phyloP scores from a whole-genome alignment of 2,888 invertebrate species.

The Folsomia candida region DNA sequence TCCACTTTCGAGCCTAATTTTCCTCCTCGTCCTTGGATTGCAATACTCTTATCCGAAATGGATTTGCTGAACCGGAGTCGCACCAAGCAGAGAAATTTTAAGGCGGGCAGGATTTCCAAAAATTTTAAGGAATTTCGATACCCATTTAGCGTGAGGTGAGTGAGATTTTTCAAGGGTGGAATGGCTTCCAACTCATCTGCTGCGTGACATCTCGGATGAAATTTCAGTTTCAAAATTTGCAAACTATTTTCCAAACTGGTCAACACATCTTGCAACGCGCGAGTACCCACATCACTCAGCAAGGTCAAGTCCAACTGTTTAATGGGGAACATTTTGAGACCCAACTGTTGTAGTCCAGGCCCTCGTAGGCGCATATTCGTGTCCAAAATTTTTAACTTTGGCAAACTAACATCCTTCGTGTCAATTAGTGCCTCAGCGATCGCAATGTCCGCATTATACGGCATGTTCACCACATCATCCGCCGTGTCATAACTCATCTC shows the following conservation, averaged over 20 bases:
- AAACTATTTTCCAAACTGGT: conserved; percentile 25
- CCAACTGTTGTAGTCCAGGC: conserved; percentile 26
- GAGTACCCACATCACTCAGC: conserved; percentile 37
- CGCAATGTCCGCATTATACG: conserved; percentile 36
- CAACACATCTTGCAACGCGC: conserved; percentile 27
- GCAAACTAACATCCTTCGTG: conserved; percentile 28
- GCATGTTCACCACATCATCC: conserved; percentile 43
- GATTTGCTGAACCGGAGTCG: conserved; percentile 34
- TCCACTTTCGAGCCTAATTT: conserved; percentile 19
- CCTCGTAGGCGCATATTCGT: conserved; percentile 37
- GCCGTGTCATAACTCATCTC: conserved; percentile 41
- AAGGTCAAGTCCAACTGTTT: conserved; percentile 38
- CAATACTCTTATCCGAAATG: conserved; percentile 28
- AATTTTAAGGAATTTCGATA: conserved; percentile 39
- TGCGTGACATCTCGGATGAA: conserved; percentile 36
- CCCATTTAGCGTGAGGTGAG: conserved; percentile 34
- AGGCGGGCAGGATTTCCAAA: conserved; percentile 27
- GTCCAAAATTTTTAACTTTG: conserved; percentile 32
- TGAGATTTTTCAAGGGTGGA: conserved; percentile 29
- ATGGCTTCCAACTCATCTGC: conserved; percentile 23
- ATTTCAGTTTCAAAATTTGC: conserved; percentile 35
- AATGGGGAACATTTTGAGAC: conserved; percentile 28
- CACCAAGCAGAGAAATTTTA: conserved; percentile 28
- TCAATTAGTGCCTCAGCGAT: conserved; percentile 40
- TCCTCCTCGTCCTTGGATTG: conserved; percentile 14